Conservation (phyloP, 2,888 invertebrate species). For the Noctua janthe region DNA sequence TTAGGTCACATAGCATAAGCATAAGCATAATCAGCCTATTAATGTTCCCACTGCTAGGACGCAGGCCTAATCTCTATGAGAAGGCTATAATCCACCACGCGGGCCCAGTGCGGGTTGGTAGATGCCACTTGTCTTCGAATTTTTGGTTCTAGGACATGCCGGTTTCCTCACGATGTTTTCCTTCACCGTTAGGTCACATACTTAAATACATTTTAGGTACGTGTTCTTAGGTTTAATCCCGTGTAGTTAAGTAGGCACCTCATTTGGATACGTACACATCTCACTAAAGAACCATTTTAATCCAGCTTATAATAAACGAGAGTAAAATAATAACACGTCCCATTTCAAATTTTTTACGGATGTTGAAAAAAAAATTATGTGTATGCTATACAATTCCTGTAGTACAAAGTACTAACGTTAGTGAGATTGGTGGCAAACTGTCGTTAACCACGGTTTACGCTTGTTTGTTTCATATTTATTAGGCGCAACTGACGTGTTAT, state of each 20-base stretch:
- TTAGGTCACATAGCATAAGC: background rate
- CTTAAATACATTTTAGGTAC: background rate
- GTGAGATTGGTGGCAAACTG: constrained; percentile 59
- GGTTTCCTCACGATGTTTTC: too few relatives aligned
- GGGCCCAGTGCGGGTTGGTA: too few relatives aligned
- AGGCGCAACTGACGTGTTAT: constrained; percentile 52
- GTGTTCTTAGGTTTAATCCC: background rate
- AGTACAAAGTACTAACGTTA: constrained; percentile 33
- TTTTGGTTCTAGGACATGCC: too few relatives aligned
- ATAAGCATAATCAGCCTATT: too few relatives aligned
- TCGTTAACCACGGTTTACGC: constrained; percentile 55
- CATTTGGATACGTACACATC: background rate
- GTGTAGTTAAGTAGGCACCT: background rate
- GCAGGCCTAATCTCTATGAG: too few relatives aligned
- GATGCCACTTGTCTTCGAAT: too few relatives aligned
- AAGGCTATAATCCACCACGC: too few relatives aligned
- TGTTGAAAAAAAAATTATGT: constrained; percentile 12
- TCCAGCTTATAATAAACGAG: background rate
- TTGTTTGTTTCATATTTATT: constrained; percentile 58
- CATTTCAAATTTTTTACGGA: background rate
- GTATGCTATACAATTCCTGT: constrained; percentile 7
- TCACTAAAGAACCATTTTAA: background rate
- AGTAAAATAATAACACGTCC: background rate
- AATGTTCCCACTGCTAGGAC: too few relatives aligned
- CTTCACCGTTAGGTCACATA: background rate